A percentile compares a stretch with the other conserved stretches of the same genome.
These are phyloP conservation scores for Cololabis saira DNA, from an alignment of 2,113 vertebrate genomes.

Conservation along the genomic window DNA sequence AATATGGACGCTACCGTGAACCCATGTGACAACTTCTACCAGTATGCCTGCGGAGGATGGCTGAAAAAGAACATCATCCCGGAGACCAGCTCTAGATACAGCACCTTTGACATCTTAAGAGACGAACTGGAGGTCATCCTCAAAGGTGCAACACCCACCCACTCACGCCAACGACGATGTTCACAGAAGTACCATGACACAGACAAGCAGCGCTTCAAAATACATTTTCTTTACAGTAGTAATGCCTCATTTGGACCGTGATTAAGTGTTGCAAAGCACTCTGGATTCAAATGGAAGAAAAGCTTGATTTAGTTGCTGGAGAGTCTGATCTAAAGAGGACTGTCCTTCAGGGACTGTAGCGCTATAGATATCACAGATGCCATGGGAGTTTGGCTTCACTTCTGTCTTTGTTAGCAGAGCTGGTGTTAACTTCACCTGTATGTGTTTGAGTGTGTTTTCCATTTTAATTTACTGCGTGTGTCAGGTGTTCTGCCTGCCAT, in stretches of 20 bases:
- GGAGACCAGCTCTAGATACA: slow-evolving; percentile 92
- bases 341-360: slow-evolving; percentile 42
- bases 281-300: slow-evolving; percentile 2
- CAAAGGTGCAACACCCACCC: slow-evolving; percentile 82
- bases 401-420: slow-evolving; percentile 38
- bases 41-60: slow-evolving; percentile 95
- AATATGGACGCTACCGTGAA: slow-evolving; percentile 89
- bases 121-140: slow-evolving; percentile 92
- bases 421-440: slow-evolving; percentile 10
- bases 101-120: slow-evolving; percentile 94
- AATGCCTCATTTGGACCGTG: too few relatives aligned
- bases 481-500: slow-evolving; percentile 21
- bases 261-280: too few relatives aligned
- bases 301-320: slow-evolving; percentile 21
- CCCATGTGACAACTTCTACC: slow-evolving; percentile 92
- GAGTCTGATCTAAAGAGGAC: slow-evolving; percentile 41
- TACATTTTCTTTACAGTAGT: not conserved
- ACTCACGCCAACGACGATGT: not conserved
- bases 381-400: slow-evolving; percentile 36
- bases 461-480: slow-evolving; percentile 10
- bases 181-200: not conserved
- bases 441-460: slow-evolving; percentile 9
- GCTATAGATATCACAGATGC: slow-evolving; percentile 54
- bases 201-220: not conserved
- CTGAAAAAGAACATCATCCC: slow-evolving; percentile 93